These are phyloP conservation scores for Pterocles gutturalis DNA, from an alignment of 2,113 vertebrate species.

Conservation along the genomic window DNA sequence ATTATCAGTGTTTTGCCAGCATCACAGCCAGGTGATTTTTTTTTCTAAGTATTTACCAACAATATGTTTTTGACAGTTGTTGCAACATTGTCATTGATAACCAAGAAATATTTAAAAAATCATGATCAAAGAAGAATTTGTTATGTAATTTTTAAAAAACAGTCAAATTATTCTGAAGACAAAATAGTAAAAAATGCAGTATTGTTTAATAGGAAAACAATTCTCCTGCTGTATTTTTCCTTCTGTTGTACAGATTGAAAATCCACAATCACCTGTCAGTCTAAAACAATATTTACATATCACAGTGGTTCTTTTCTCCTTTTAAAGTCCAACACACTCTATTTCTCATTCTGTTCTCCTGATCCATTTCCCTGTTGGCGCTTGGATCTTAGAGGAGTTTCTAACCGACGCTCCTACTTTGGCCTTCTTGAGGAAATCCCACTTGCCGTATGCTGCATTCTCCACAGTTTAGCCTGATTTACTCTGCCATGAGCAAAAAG, in stretches of 20 bases:
- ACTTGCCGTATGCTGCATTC: neutral
- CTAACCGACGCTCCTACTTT: neutral
- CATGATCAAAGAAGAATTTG: neutral
- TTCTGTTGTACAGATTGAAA: neutral
- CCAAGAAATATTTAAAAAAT: neutral
- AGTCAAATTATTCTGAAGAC: neutral
- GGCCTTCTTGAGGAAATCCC: neutral
- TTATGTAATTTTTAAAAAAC: neutral
- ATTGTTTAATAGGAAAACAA: neutral
- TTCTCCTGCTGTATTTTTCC: fast-evolving
- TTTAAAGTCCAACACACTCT: neutral
- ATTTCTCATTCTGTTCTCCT: neutral
- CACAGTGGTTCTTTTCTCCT: neutral
- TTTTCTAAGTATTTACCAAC: neutral
- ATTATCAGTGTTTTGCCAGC: neutral
- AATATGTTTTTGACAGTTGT: neutral
- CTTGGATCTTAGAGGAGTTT: neutral
- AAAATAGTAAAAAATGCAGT: neutral
- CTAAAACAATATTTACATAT: neutral
- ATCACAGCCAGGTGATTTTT: neutral
- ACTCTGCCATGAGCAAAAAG: neutral
- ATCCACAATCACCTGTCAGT: neutral
- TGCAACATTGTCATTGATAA: neutral
- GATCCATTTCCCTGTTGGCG: neutral
- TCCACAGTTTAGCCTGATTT: neutral